Evolutionary conservation across 2,113 vertebrate genomes (phyloP), one percentile per base, ranked within the genome.

Genomic region (Pleuronectes platessa): DNA sequence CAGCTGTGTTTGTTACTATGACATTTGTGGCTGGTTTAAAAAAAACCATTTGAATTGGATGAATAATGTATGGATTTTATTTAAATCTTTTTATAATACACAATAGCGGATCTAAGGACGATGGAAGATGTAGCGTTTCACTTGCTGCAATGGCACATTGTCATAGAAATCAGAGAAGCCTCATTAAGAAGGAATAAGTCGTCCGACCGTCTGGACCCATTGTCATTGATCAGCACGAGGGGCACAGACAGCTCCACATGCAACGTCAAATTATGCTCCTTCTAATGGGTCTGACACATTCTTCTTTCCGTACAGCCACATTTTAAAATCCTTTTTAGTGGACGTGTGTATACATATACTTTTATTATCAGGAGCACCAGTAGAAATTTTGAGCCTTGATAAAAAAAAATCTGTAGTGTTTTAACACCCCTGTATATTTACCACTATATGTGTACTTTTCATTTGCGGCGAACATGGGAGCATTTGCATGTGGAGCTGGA

Each of bases 1-100:
- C 56, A 20, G 55, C 42, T 72, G 23, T 68, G 58, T 76, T 78
- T 68, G 63, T 76, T 51, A 61, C 78, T 53, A 68, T 37, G 17
- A 8, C 14, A 35, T 58, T 64, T 65, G 63, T 78, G 31, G 37
- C 15, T 11, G 1, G 5, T 69, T 14, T 31, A 64, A 71, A 40
- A 64, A 71, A 6, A 31, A 31, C 5, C 17, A 68, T 55, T 68
- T 21, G n/a, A 79, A 72, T 47, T 18, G 18, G 17, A 27, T 68
- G 18, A 62, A 8, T 59, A 12, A 47, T 61, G 65, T 45, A 31
- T 75, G 70, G 1, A 45, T 61, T 72, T 2, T 68, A 3, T 71
- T 15, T 3, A 68, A 53, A 60, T 62, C n/a, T 40, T 51, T 60
- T 73, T 59, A 54, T 5, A 84, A 70, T 23, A 54, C 53, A 12